phyloP scores from a whole-genome alignment of 1,140 invertebrate genomes.

The Chionoecetes opilio region DNA sequence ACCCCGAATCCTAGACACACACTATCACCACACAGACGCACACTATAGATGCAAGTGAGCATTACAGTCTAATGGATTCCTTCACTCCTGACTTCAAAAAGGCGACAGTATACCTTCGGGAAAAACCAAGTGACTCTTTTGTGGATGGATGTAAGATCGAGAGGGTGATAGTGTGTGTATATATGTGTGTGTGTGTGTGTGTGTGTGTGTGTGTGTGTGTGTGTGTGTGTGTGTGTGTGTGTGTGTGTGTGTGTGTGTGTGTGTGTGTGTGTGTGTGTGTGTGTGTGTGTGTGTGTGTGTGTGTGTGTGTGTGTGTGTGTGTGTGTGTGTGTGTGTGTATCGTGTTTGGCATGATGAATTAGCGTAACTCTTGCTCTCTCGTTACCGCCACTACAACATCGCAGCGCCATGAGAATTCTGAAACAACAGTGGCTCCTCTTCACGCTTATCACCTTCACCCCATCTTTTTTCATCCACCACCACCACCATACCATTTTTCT shows the following conservation, averaged over 20 bases:
- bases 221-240: neutral
- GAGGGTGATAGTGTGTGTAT: too few relatives aligned
- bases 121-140: too few relatives aligned
- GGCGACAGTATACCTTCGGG: too few relatives aligned
- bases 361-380: neutral
- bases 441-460: neutral
- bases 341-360: slow-evolving; percentile 10
- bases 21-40: too few relatives aligned
- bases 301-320: slow-evolving; percentile 18
- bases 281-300: slow-evolving; percentile 23
- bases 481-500: neutral
- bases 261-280: neutral
- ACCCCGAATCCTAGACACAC: too few relatives aligned
- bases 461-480: neutral
- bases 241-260: neutral
- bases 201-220: slow-evolving; percentile 18
- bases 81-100: too few relatives aligned
- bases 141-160: too few relatives aligned
- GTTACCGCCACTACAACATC: neutral
- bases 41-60: too few relatives aligned
- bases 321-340: neutral
- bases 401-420: too few relatives aligned
- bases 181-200: slow-evolving; percentile 1
- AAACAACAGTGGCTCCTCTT: too few relatives aligned
- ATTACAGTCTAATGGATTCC: too few relatives aligned